Evolutionary conservation across 1,140 invertebrate species (phyloP).

Genomic region (Nilaparvata lugens): DNA sequence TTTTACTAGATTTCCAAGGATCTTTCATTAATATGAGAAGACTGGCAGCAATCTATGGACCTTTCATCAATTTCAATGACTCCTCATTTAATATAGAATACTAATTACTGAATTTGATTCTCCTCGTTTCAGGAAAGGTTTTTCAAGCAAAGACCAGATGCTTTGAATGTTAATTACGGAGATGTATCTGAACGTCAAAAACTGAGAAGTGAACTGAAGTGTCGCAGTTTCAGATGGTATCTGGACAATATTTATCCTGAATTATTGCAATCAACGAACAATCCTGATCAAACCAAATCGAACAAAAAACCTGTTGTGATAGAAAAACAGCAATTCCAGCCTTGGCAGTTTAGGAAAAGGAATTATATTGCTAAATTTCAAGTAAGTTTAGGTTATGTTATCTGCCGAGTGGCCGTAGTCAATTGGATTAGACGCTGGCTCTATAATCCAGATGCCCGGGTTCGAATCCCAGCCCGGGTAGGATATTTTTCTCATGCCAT

Average conservation of each 20-base stretch:
- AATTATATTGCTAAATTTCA: slow-evolving; percentile 62
- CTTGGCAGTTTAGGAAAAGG: slow-evolving; percentile 66
- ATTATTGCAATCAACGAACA: slow-evolving; percentile 52
- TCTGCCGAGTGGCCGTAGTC: too few relatives aligned
- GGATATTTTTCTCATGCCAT: too few relatives aligned
- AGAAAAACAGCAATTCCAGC: slow-evolving; percentile 57
- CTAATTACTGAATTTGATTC: too few relatives aligned
- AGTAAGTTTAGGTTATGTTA: slow-evolving; percentile 15
- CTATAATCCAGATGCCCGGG: too few relatives aligned
- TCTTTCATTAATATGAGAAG: too few relatives aligned
- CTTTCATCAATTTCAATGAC: too few relatives aligned
- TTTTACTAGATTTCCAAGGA: too few relatives aligned
- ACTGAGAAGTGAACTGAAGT: slow-evolving; percentile 61
- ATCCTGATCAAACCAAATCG: slow-evolving; percentile 35
- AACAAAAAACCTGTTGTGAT: slow-evolving; percentile 50
- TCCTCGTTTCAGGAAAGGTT: slow-evolving; percentile 58
- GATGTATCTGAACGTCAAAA: slow-evolving; percentile 65
- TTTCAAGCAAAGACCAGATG: slow-evolving; percentile 55
- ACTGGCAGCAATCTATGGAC: too few relatives aligned
- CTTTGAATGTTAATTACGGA: slow-evolving; percentile 57
- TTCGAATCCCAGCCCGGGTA: too few relatives aligned
- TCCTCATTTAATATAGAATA: too few relatives aligned
- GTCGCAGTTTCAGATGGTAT: slow-evolving; percentile 90
- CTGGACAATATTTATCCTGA: slow-evolving; percentile 86
- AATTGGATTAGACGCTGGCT: too few relatives aligned